A percentile compares a stretch with the other conserved stretches of the same genome.
These are phyloP conservation scores for Myzus persicae DNA, from an alignment of 1,140 invertebrate species.

Conservation along the genomic window DNA sequence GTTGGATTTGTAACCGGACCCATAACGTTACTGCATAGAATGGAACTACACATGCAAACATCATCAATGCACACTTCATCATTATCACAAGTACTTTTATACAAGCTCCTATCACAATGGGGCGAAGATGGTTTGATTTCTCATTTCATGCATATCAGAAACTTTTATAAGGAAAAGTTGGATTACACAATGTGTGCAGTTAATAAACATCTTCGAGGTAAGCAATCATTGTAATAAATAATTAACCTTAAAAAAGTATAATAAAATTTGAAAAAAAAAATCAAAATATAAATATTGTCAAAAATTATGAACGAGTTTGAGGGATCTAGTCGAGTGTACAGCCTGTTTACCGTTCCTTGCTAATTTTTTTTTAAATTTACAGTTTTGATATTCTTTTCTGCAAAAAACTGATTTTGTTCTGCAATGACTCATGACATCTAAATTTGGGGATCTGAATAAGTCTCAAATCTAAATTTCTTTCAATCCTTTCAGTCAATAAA, in stretches of 20 bases:
- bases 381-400: too few relatives aligned
- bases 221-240: neutral
- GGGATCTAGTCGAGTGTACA: neutral
- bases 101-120: conserved; percentile 72
- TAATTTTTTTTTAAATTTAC: too few relatives aligned
- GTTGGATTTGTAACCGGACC: conserved; percentile 78
- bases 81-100: conserved; percentile 73
- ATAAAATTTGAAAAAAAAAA: neutral
- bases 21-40: conserved; percentile 68
- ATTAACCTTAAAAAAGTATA: too few relatives aligned
- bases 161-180: conserved; percentile 74
- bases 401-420: too few relatives aligned
- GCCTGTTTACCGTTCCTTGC: too few relatives aligned
- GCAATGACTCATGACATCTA: too few relatives aligned
- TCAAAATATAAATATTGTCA: neutral
- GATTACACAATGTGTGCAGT: conserved; percentile 71
- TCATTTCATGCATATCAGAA: conserved; percentile 70
- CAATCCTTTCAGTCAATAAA: too few relatives aligned
- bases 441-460: too few relatives aligned
- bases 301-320: neutral
- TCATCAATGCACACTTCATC: conserved; percentile 77
- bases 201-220: conserved; percentile 71
- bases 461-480: too few relatives aligned
- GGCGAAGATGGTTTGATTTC: conserved; percentile 70
- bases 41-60: conserved; percentile 77